Percentiles rank a stretch among this genome's conserved stretches.
These are phyloP conservation scores for Lithophane semibrunnea DNA, from an alignment of 2,888 invertebrate genomes.

Conservation along the genomic window DNA sequence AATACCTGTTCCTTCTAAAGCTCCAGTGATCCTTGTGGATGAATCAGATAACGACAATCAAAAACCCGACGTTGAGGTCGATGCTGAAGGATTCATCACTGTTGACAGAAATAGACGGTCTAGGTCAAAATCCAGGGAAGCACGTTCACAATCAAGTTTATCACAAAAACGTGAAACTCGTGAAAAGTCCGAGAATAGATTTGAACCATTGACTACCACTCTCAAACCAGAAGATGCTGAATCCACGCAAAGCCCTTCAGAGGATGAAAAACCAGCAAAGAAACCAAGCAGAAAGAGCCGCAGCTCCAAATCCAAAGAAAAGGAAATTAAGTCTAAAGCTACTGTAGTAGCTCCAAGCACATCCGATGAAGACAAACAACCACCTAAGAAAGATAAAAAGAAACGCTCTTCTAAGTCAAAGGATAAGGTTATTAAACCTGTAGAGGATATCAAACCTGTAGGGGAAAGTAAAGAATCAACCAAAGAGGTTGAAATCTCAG, in stretches of 20 bases:
- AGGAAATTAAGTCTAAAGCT: slow-evolving; percentile 77
- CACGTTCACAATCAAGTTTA: slow-evolving; percentile 76
- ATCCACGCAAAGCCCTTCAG: slow-evolving; percentile 66
- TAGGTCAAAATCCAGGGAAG: slow-evolving; percentile 89
- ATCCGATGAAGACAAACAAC: slow-evolving; percentile 77
- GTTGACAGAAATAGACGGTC: slow-evolving; percentile 87
- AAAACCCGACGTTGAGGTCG: slow-evolving; percentile 76
- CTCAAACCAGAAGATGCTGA: slow-evolving; percentile 75
- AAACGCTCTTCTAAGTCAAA: slow-evolving; percentile 79
- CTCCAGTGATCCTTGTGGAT: slow-evolving; percentile 84
- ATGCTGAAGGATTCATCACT: slow-evolving; percentile 87
- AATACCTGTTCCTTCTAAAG: slow-evolving; percentile 62
- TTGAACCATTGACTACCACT: slow-evolving; percentile 78
- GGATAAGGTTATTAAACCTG: slow-evolving; percentile 68
- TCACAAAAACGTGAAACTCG: slow-evolving; percentile 71
- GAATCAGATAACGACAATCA: slow-evolving; percentile 75
- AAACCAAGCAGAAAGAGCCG: slow-evolving; percentile 77
- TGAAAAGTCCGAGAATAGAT: slow-evolving; percentile 82
- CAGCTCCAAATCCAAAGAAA: slow-evolving; percentile 84
- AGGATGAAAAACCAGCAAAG: slow-evolving; percentile 71
- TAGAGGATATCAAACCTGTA: slow-evolving; percentile 62
- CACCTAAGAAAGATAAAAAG: slow-evolving; percentile 81
- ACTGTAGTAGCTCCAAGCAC: slow-evolving; percentile 68
- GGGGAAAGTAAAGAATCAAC: slow-evolving; percentile 55
- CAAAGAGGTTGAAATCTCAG: slow-evolving; percentile 40